Base-by-base conservation (phyloP, 1,140 invertebrate genomes). In the Caerostris darwini region DNA sequence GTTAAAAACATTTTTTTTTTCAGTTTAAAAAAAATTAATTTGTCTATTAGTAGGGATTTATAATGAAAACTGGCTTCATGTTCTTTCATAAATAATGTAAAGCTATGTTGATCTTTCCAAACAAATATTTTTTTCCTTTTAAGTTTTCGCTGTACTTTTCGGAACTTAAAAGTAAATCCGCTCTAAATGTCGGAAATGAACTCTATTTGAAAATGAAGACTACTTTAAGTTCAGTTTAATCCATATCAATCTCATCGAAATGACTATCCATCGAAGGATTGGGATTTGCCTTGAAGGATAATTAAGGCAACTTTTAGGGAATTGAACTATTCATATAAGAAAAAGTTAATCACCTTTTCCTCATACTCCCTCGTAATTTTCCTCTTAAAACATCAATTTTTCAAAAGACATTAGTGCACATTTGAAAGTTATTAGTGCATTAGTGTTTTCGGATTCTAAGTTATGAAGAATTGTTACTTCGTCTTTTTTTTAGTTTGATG, bases 251-350 rank as follows among this genome's bases (percentile, higher is more conserved):
- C 34, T 77, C 19, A 34, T 53, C 34, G 50, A 77, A 77, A 77
- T 77, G 19, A 12, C 69, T 77, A 50, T 77, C 50, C 69, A 77
- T 77, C 34, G 50, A 77, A 77, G 34, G 69, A 77, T 77, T 77
- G 50, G 3, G 50, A 77, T 77, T 53, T 77, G 50, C n/a, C 69
- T 77, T 34, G 12, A 77, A 77, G 69, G 69, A 34, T 77, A 77
- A 77, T 77, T 77, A 77, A 34, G 19, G 50, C 12, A 77, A 77
- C 69, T 50, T n/a, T 77, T 12, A 77, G 14, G 69, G 34, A 34
- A 77, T 34, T 77, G 8, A 53, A 77, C 34, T 77, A 34, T 34
- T 14, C 7, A 5, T 53, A 12, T 14, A 53, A 53, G 50, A 34
- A 50, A 77, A 77, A 77, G 19, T 53, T 77, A 77, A 77, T 77